Conservation (phyloP, 2,888 invertebrate species). For the Eudemis profundana region DNA sequence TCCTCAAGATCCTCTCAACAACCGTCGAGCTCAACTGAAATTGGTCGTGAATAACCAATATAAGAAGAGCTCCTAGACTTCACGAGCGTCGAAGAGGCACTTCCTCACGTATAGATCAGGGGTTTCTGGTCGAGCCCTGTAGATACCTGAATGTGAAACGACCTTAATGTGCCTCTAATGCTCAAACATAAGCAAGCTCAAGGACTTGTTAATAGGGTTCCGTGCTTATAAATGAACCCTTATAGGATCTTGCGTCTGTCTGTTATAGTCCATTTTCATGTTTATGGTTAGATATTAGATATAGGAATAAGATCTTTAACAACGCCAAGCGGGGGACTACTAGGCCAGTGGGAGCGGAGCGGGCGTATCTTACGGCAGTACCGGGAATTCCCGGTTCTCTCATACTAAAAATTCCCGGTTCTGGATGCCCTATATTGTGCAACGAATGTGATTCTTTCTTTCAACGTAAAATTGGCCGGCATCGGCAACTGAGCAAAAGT, state of each 20-base stretch:
- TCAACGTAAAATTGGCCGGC: too few species aligned
- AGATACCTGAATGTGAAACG: slow-evolving; percentile 60
- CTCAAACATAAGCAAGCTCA: slow-evolving; percentile 50
- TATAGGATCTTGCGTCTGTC: background rate
- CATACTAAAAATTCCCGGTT: too few species aligned
- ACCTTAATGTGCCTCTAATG: slow-evolving; percentile 66
- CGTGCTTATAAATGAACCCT: background rate
- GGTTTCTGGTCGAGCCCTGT: slow-evolving; percentile 50
- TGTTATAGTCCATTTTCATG: background rate
- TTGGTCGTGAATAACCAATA: slow-evolving; percentile 6
- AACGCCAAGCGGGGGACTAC: too few species aligned
- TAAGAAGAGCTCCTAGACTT: background rate
- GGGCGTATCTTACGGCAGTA: too few species aligned
- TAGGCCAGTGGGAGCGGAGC: too few species aligned
- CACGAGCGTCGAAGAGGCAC: background rate
- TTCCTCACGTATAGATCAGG: slow-evolving; percentile 44
- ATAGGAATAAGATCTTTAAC: too few species aligned
- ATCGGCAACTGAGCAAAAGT: too few species aligned
- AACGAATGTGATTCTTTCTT: too few species aligned
- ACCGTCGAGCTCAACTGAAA: slow-evolving; percentile 9
- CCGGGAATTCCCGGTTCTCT: too few species aligned
- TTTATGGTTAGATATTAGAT: too few species aligned
- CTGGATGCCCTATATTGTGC: too few species aligned
- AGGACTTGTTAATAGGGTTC: slow-evolving; percentile 23
- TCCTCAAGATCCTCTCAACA: slow-evolving; percentile 1